Percentiles rank a stretch among this genome's conserved stretches.
Conservation (phyloP, 2,888 invertebrate species). For the Clivina fossor region DNA sequence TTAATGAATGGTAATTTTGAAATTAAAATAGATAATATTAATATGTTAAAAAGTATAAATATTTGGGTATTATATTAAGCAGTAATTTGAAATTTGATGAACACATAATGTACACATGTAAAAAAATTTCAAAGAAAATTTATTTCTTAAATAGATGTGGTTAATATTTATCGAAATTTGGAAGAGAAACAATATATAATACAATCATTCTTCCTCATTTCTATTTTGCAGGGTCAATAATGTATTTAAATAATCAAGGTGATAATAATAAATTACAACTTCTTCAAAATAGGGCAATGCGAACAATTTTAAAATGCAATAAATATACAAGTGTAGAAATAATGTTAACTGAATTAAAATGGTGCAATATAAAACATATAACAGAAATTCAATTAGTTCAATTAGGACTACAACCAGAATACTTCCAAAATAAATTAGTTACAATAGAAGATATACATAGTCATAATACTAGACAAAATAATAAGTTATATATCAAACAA, state of each 20-base stretch:
- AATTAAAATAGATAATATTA: not conserved
- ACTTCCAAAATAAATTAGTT: no score
- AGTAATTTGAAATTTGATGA: conserved; percentile 4
- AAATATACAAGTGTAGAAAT: not conserved
- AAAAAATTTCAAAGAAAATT: no score
- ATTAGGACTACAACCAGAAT: conserved; percentile 1
- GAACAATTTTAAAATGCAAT: conserved; percentile 4
- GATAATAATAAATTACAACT: not conserved
- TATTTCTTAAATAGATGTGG: no score
- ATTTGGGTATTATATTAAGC: not conserved
- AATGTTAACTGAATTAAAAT: conserved; percentile 4
- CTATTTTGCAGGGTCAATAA: no score
- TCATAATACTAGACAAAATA: conserved; percentile 4
- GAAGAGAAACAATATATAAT: no score
- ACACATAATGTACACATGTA: no score
- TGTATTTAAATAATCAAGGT: no score
- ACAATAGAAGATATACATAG: conserved; percentile 1
- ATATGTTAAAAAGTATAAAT: not conserved
- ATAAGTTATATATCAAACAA: not conserved
- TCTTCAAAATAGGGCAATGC: conserved; percentile 6
- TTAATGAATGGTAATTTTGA: not conserved
- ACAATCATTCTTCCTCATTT: no score
- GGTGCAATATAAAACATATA: conserved; percentile 2
- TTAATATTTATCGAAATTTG: no score
- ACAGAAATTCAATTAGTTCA: conserved; percentile 1